Base-by-base conservation (phyloP, 2,797 vertebrate genomes). In the Botia almorhae region DNA sequence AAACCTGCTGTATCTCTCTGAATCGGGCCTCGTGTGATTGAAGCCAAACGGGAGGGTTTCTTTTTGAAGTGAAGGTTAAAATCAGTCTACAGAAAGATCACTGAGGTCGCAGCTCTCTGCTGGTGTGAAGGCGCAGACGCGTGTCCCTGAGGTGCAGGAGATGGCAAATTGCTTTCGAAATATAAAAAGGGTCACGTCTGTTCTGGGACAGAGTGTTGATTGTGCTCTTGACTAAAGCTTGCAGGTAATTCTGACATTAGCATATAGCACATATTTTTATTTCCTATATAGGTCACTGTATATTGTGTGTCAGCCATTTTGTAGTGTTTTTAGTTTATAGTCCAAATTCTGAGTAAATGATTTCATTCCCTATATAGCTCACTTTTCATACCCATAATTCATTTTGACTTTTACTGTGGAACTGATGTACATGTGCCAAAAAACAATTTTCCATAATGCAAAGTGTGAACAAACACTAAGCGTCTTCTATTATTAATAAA, bases 21-120 rank as follows among this genome's bases (percentile, higher is more conserved):
- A 29, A n/a, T 48, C 48, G 48, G 17, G 70, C 67, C 69, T 29
- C 39, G n/a, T 3, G 14, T 23, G 70, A 83, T 67, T 78, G 72
- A 68, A 77, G 21, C 43, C 70, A 74, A 80, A 74, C 39, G 23
- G 63, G 39, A 74, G 53, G 17, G 2, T 16, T 43, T 56, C 17
- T 55, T 83, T 61, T 78, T 14, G 10, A 64, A 74, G 55, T 10
- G 46, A 79, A 79, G 76, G 81, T 83, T 69, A 74, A 68, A 79
- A 82, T 56, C 70, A 80, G 78, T 74, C 63, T 67, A 71, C 68
- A 46, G 46, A 67, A 74, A 69, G 76, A 67, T 69, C 75, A 78
- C 29, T 21, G 46, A 61, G 69, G 68, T 74, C 69, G 43, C n/a
- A 68, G 43, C 29, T 72, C 69, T 56, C 21, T n/a, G 48, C 63